Percentiles rank a stretch among this genome's conserved stretches.
These are phyloP conservation scores for Parotocinclus haroldoi DNA, from an alignment of 2,797 vertebrate genomes.

Conservation along the genomic window DNA sequence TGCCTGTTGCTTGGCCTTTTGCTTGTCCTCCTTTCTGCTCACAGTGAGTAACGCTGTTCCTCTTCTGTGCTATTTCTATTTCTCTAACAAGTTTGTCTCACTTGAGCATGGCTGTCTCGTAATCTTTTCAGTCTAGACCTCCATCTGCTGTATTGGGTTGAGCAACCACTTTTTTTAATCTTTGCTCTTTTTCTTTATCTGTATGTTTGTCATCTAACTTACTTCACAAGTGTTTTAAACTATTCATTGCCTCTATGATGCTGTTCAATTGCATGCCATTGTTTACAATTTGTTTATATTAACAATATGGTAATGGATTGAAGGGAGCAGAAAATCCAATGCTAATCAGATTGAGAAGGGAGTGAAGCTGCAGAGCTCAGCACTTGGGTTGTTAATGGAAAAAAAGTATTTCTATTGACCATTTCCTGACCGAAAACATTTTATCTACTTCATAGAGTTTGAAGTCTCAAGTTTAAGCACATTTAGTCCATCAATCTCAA, in stretches of 20 bases:
- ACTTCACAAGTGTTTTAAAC: neutral
- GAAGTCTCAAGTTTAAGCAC: no score
- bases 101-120: neutral
- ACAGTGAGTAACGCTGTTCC: conserved; percentile 63
- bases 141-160: conserved; percentile 16
- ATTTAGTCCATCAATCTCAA: no score
- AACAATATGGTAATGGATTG: neutral
- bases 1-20: conserved; percentile 68
- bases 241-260: neutral
- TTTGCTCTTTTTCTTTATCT: neutral
- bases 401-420: no score
- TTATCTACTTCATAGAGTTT: no score
- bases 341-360: neutral
- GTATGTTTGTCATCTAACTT: conserved; percentile 10
- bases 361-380: no score
- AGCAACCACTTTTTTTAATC: neutral
- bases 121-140: conserved; percentile 26
- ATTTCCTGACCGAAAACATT: no score
- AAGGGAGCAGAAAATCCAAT: neutral
- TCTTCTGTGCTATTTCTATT: neutral
- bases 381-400: no score
- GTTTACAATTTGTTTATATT: no score
- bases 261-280: neutral
- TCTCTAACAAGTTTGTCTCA: conserved; percentile 13
- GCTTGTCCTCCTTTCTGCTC: conserved; percentile 60